Evolutionary conservation across 2,113 vertebrate genomes (phyloP).

Genomic region (Zosterops japonicus): DNA sequence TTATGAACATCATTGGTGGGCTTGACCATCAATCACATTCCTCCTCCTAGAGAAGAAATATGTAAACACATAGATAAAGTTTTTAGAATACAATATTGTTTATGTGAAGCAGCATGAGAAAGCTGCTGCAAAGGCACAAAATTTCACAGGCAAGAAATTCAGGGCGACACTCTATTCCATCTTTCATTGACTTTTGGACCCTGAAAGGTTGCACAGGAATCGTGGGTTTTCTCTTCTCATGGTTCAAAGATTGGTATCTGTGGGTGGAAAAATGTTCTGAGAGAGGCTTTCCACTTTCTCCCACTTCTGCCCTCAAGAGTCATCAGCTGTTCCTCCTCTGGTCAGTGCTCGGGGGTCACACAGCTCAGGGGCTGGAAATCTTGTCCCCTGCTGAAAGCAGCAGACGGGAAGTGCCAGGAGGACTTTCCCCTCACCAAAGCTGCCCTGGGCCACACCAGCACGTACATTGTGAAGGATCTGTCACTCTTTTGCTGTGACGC

Average conservation of each 20-base stretch:
- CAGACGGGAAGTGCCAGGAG: neutral
- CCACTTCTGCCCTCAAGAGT: neutral
- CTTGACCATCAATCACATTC: no score
- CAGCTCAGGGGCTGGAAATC: neutral
- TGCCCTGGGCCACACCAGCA: neutral
- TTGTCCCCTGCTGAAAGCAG: neutral
- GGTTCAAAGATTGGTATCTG: neutral
- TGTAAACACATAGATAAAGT: no score
- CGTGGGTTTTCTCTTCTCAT: fast-evolving
- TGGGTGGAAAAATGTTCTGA: fast-evolving
- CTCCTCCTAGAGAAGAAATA: no score
- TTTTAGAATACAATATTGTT: no score
- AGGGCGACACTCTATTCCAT: no score
- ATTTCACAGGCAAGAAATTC: no score
- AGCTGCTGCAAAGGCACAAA: no score
- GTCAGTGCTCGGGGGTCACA: neutral
- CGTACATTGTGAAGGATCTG: neutral
- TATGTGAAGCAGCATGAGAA: no score
- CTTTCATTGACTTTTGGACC: neutral
- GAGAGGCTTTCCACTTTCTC: neutral
- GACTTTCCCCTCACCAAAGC: neutral
- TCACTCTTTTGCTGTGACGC: neutral
- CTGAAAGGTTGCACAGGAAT: neutral
- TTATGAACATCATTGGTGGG: no score
- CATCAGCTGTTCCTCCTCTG: neutral